Evolutionary conservation across 2,888 invertebrate species (phyloP).

Genomic region (Stenchaetothrips biformis): DNA sequence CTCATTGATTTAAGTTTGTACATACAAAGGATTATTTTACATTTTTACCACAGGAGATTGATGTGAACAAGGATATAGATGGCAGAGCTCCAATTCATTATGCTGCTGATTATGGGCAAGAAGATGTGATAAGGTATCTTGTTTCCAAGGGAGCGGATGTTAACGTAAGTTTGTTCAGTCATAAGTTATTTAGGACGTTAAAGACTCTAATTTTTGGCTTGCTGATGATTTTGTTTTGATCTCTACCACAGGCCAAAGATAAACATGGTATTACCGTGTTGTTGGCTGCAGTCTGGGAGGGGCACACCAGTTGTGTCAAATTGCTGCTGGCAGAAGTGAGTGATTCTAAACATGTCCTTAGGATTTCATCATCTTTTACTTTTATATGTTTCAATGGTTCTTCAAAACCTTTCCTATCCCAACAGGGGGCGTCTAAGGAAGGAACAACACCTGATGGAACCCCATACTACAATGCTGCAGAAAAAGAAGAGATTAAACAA

Average conservation of each 20-base stretch:
- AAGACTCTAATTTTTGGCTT: not conserved
- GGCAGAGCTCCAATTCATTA: constrained; percentile 87
- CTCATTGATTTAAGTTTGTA: not conserved
- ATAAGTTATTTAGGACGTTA: constrained; percentile 20
- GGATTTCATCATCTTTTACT: constrained; percentile 18
- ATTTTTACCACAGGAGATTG: constrained; percentile 57
- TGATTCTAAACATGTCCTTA: constrained; percentile 35
- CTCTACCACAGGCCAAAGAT: constrained; percentile 69
- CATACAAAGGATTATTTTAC: not conserved
- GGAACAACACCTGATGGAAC: constrained; percentile 84
- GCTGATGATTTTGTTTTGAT: constrained; percentile 17
- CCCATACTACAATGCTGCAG: constrained; percentile 81
- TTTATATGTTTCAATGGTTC: not conserved
- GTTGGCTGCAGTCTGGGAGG: constrained; percentile 95
- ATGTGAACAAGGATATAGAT: constrained; percentile 82
- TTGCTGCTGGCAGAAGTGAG: constrained; percentile 78
- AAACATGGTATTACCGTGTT: constrained; percentile 93
- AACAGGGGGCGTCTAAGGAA: constrained; percentile 73
- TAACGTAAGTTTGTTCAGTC: constrained; percentile 60
- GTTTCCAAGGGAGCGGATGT: constrained; percentile 86
- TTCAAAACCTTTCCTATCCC: constrained; percentile 38
- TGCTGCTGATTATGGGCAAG: constrained; percentile 95
- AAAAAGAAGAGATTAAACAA: constrained; percentile 79
- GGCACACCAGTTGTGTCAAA: constrained; percentile 86
- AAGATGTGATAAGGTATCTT: constrained; percentile 80